Base-by-base conservation (phyloP, 2,797 vertebrate species). In the Artibeus lituratus region DNA sequence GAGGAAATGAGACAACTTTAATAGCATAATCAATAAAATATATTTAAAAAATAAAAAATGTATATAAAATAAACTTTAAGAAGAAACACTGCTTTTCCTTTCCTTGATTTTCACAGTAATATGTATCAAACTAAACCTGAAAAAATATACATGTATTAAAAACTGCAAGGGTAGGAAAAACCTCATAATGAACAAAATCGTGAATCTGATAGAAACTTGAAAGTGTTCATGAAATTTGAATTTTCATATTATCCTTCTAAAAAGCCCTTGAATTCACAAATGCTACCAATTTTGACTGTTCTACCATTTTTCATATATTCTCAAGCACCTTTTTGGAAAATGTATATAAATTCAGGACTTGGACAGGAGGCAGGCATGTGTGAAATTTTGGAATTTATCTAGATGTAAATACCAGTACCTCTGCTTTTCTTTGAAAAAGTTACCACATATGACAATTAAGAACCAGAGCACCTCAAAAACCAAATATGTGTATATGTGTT, bases 21-120 rank as follows among this genome's bases (percentile, higher is more conserved):
- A 44, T 44, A 10, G 5, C 44, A 44, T 44, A 6, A 44, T 44
- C 8, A 44, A 44, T 44, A 44, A 44, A 9, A 44, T 44, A 44
- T 44, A 44, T 44, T 44, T 44, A 44, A 94, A 94, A 96, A 87
- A 87, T 51, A 76, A 32, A 78, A 94, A 96, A 87, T n/a, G 42
- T n/a, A 81, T 14, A 44, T 44, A 44, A 83, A 89, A 42, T 26
- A 80, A 53, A 80, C 16, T 70, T 81, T 92, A 82, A 82, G 59
- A 77, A 42, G 14, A 24, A 57, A 65, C 81, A 62, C 9, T 70
- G 32, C 2, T 91, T 90, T 72, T 62, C 76, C 22, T 39, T n/a
- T 10, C n/a, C 51, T 65, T 83, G 19, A 5, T 73, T 95, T 89
- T 86, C 74, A 85, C 15, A 49, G 22, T 5, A 78, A 57, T 4